Percentiles rank a stretch among this genome's conserved stretches.
Evolutionary conservation across 2,797 vertebrate genomes (phyloP).

Genomic region (Esox masquinongy): DNA sequence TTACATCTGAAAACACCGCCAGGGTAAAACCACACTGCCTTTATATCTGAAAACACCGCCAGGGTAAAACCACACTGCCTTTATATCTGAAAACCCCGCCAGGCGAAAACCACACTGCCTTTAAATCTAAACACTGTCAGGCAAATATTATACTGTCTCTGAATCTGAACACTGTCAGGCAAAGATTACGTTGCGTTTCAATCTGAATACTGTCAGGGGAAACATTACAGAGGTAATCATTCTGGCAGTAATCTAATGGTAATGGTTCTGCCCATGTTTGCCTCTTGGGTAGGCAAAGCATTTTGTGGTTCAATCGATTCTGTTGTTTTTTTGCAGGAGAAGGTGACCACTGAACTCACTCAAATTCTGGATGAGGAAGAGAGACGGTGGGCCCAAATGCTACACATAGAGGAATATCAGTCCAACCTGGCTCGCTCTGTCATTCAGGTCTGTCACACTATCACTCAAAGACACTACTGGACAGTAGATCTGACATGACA

Average conservation of each 20-base stretch:
- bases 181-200: neutral
- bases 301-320: neutral
- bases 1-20: neutral
- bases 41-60: neutral
- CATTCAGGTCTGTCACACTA: slow-evolving; percentile 68
- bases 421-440: slow-evolving; percentile 73
- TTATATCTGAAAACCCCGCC: too few relatives aligned
- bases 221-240: neutral
- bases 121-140: neutral
- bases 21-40: neutral
- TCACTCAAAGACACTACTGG: neutral
- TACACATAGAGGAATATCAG: slow-evolving; percentile 79
- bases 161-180: neutral
- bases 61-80: too few relatives aligned
- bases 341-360: slow-evolving; percentile 75
- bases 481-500: neutral
- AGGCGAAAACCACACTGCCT: neutral
- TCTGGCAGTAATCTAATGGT: neutral
- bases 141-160: neutral
- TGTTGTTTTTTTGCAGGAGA: slow-evolving; percentile 65
- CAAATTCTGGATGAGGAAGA: slow-evolving; percentile 81
- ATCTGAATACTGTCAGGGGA: neutral
- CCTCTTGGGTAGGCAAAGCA: neutral
- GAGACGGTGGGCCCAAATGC: slow-evolving; percentile 75
- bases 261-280: neutral